phyloP scores from a whole-genome alignment of 2,888 invertebrate species.

The Anorthoa munda region DNA sequence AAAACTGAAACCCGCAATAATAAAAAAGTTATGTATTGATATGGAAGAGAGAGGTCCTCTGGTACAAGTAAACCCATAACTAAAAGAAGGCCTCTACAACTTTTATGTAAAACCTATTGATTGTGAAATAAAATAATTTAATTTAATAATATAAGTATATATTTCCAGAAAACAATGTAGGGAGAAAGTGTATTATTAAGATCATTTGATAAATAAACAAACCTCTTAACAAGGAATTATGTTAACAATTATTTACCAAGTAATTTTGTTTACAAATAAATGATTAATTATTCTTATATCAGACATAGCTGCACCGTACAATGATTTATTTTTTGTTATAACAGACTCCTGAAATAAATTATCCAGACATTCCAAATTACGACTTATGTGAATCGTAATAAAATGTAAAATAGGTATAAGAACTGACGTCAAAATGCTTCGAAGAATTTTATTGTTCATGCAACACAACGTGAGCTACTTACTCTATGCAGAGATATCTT shows the following conservation, averaged over 20 bases:
- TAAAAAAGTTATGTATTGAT: too few species aligned
- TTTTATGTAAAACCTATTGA: too few species aligned
- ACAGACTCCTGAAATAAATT: constrained; percentile 14
- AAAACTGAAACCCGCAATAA: not conserved
- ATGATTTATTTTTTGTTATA: not conserved
- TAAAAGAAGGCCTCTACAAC: too few species aligned
- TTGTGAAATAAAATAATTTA: too few species aligned
- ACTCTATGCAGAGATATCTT: constrained; percentile 39
- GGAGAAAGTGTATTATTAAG: not conserved
- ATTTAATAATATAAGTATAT: too few species aligned
- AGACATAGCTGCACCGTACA: not conserved
- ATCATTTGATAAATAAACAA: not conserved
- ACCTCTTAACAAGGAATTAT: too few species aligned
- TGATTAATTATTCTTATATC: not conserved
- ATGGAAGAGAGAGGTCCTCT: too few species aligned
- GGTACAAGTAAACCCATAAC: too few species aligned
- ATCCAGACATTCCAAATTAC: constrained; percentile 20
- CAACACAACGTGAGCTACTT: constrained; percentile 36
- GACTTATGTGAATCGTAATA: constrained; percentile 11
- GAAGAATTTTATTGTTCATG: constrained; percentile 23
- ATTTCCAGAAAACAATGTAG: constrained; percentile 7
- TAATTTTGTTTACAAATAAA: not conserved
- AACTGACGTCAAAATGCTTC: constrained; percentile 45
- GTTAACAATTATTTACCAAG: too few species aligned
- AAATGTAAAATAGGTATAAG: constrained; percentile 36